A percentile compares a stretch with the other conserved stretches of the same genome.
phyloP scores from a whole-genome alignment of 2,888 invertebrate genomes.

The Flabesymbios commensalis region DNA sequence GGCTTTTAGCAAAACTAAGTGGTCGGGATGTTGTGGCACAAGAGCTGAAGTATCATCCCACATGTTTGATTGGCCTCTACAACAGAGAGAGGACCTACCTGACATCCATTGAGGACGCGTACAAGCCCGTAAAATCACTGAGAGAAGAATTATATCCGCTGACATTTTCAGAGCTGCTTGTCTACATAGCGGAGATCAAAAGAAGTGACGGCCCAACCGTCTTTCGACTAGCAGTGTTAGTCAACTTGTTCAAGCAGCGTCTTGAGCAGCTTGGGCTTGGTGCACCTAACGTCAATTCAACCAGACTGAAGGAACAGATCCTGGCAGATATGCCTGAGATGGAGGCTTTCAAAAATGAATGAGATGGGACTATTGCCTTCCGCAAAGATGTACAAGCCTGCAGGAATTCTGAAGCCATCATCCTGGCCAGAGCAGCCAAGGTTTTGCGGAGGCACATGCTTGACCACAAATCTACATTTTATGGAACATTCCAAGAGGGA shows the following conservation, averaged over 20 bases:
- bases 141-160: background rate
- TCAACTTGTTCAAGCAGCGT: slow-evolving; percentile 23
- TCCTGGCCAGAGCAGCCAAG: slow-evolving; percentile 34
- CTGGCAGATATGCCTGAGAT: slow-evolving; percentile 20
- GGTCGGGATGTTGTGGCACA: slow-evolving; percentile 35
- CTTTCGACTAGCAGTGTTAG: slow-evolving; percentile 28
- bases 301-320: slow-evolving; percentile 12
- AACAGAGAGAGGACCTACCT: slow-evolving; percentile 21
- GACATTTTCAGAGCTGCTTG: background rate
- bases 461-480: slow-evolving; percentile 15
- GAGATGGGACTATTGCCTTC: slow-evolving; percentile 28
- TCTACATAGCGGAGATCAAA: background rate
- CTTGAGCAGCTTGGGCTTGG: slow-evolving; percentile 24
- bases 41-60: slow-evolving; percentile 32
- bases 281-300: slow-evolving; percentile 9
- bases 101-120: background rate
- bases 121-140: background rate
- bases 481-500: slow-evolving; percentile 23
- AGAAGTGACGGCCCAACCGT: slow-evolving; percentile 10
- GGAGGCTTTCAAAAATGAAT: slow-evolving; percentile 24
- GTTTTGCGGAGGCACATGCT: slow-evolving; percentile 33
- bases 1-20: slow-evolving; percentile 28
- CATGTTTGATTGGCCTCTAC: slow-evolving; percentile 28
- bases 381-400: slow-evolving; percentile 22
- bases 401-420: slow-evolving; percentile 33